Percentiles rank a stretch among this genome's conserved stretches.
Conservation (phyloP, 2,888 invertebrate species). For the Hirtodrosophila alboralis region DNA sequence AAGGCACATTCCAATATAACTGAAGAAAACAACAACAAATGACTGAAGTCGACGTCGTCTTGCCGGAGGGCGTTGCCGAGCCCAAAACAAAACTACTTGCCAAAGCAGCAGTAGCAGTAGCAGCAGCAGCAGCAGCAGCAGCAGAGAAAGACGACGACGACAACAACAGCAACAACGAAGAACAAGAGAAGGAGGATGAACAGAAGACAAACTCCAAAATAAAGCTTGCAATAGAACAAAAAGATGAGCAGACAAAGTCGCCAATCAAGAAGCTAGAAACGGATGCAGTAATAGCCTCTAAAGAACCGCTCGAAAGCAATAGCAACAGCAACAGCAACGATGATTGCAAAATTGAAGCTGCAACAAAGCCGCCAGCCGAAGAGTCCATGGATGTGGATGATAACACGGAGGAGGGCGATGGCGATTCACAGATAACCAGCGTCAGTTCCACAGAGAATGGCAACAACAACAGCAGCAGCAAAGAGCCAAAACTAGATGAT, state of each 20-base stretch:
- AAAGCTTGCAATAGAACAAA: constrained; percentile 16
- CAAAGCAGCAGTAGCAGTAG: constrained; percentile 46
- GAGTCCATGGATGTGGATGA: constrained; percentile 72
- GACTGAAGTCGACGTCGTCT: constrained; percentile 81
- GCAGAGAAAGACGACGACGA: constrained; percentile 19
- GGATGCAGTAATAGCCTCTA: constrained; percentile 51
- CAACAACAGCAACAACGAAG: constrained; percentile 17
- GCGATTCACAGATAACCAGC: constrained; percentile 81
- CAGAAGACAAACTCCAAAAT: constrained; percentile 30
- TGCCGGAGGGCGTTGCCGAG: constrained; percentile 80
- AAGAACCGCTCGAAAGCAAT: constrained; percentile 36
- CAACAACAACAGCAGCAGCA: constrained; percentile 56
- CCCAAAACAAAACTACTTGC: constrained; percentile 69
- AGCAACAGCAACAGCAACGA: constrained; percentile 48
- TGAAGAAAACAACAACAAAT: constrained; percentile 67
- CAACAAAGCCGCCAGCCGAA: constrained; percentile 25
- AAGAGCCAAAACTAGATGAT: constrained; percentile 46
- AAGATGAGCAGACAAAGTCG: constrained; percentile 11
- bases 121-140: constrained; percentile 21
- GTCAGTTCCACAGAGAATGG: constrained; percentile 79
- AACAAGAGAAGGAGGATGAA: constrained; percentile 31
- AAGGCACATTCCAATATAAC: constrained; percentile 52
- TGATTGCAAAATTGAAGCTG: constrained; percentile 58
- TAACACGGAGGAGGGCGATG: constrained; percentile 31
- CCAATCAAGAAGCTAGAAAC: constrained; percentile 44